phyloP scores from a whole-genome alignment of 2,888 invertebrate species.

The Eupithecia insigniata region DNA sequence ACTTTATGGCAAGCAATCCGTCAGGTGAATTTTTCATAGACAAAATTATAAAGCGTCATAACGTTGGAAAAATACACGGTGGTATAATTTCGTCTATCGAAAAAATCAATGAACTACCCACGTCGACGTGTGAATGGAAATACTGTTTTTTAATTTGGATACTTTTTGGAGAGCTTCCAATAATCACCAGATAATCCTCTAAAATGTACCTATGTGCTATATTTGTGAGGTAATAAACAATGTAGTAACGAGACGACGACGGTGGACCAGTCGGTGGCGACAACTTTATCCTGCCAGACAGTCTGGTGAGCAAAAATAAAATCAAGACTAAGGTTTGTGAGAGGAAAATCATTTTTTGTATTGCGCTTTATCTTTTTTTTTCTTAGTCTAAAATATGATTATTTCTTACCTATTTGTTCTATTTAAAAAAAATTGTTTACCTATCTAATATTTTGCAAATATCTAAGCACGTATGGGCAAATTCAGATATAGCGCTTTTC shows the following conservation, averaged over 20 bases:
- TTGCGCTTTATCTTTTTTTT: neutral
- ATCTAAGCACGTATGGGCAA: neutral
- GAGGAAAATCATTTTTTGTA: neutral
- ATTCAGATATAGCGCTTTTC: neutral
- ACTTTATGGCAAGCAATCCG: neutral
- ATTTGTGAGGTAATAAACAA: conserved; percentile 68
- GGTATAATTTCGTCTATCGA: neutral
- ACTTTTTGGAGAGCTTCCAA: conserved; percentile 63
- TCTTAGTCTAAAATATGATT: neutral
- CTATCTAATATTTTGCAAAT: neutral
- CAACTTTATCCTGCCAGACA: conserved; percentile 67
- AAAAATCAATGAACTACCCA: conserved; percentile 49
- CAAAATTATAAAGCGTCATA: neutral
- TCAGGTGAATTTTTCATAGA: neutral
- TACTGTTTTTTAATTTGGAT: conserved; percentile 47
- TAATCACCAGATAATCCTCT: conserved; percentile 35
- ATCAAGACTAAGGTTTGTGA: neutral
- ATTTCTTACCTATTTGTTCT: neutral
- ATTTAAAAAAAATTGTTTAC: neutral
- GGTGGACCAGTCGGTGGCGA: conserved; percentile 52
- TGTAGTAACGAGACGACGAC: conserved; percentile 55
- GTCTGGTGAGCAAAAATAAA: conserved; percentile 26
- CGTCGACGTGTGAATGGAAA: conserved; percentile 57
- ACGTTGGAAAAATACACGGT: neutral
- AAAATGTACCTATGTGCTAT: conserved; percentile 40